A percentile compares a stretch with the other conserved stretches of the same genome.
Conservation (phyloP, 2,797 vertebrate genomes). For the Pelobates cultripes region DNA sequence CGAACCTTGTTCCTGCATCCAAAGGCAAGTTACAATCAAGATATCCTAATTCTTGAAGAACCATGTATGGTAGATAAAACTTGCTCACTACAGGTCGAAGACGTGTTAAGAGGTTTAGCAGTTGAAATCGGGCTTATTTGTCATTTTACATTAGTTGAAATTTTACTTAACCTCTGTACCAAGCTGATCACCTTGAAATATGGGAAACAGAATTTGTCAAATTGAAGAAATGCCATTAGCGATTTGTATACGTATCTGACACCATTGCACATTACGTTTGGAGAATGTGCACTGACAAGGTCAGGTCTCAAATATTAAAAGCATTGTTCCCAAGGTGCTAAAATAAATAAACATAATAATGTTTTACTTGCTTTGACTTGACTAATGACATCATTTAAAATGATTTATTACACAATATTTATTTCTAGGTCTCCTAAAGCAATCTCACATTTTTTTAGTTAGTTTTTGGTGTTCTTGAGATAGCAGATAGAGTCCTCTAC, state of each 20-base stretch:
- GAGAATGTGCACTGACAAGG: not conserved
- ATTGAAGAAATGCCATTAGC: not conserved
- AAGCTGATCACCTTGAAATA: not conserved
- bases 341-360: not conserved
- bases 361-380: not conserved
- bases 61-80: too few relatives aligned
- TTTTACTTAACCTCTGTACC: not conserved
- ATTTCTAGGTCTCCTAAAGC: not conserved
- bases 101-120: too few relatives aligned
- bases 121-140: not conserved
- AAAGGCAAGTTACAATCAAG: too few relatives aligned
- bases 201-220: not conserved
- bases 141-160: not conserved
- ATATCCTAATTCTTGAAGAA: too few relatives aligned
- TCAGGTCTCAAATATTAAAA: not conserved
- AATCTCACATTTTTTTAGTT: not conserved
- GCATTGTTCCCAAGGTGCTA: not conserved
- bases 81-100: too few relatives aligned
- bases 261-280: not conserved
- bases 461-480: too few relatives aligned
- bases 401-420: not conserved
- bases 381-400: too few relatives aligned
- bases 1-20: too few relatives aligned
- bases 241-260: not conserved
- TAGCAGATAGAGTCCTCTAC: too few relatives aligned